Base-by-base conservation (phyloP, 1,140 invertebrate genomes). In the Bicyclus anynana region DNA sequence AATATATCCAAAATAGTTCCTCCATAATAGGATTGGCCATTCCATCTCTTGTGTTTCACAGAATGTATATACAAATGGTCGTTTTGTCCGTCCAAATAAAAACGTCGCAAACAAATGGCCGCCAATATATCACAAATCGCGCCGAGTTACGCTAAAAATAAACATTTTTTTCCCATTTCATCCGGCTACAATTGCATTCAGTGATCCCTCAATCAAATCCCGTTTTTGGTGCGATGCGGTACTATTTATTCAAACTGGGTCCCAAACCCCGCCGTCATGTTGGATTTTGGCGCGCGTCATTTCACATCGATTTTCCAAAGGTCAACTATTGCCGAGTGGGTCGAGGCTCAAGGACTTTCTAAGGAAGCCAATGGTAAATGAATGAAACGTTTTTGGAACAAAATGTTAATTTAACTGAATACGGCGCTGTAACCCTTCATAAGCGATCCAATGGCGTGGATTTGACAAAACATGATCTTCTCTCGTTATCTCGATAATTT, bases 111-210 rank as follows among this genome's bases (percentile, higher is more conserved):
- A 53, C 29, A 53, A 42, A 53, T 53, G 52, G 23, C 46, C 26
- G 14, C 27, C 46, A 48, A 46, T 59, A 59, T 46, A 52, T 59
- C 56, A 59, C 40, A 52, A 51, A 62, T 42, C 48, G 33, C 29
- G 49, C 23, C 53, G 63, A 62, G 55, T 66, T 62, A 52, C 59
- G 47, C 59, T 59, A 66, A 60, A 58, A 65, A 61, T 61, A 63
- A 64, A 33, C 47, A 58, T 54, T 58, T 54, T 53, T 59, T 53
- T 55, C 23, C 29, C 26, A 50, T 51, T 35, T 37, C 37, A 55
- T 65, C 37, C 50, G 53, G 46, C 29, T 60, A 52, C 35, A 47
- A 65, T 53, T 61, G 59, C 51, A 57, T 44, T 27, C 51, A 54
- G 47, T 58, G 47, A 59, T 64, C 61, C 55, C 53, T 57, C 59